A percentile compares a stretch with the other conserved stretches of the same genome.
These are phyloP conservation scores for Momotus momota DNA, from an alignment of 2,797 vertebrate species.

Conservation along the genomic window DNA sequence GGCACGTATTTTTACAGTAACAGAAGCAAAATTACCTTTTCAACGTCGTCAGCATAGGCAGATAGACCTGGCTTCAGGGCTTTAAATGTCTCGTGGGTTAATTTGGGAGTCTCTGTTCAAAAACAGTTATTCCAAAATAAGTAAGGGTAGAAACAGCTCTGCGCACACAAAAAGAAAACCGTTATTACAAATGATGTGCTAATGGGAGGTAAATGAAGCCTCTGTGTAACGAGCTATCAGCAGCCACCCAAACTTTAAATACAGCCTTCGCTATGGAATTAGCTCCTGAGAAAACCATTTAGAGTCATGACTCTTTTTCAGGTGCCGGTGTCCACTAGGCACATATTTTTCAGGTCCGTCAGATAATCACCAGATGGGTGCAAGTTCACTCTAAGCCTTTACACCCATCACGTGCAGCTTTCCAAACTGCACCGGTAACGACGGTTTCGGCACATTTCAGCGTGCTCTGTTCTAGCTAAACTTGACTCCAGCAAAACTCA, in stretches of 20 bases:
- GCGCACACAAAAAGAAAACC: slow-evolving; percentile 51
- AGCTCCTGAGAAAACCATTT: neutral
- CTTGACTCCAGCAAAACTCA: neutral
- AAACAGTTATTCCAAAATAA: slow-evolving; percentile 38
- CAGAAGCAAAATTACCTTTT: slow-evolving; percentile 82
- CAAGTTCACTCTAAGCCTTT: neutral
- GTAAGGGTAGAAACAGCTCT: neutral
- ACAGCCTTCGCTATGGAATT: neutral
- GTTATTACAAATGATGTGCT: neutral
- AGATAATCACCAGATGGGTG: neutral
- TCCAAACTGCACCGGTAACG: neutral
- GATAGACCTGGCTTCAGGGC: slow-evolving; percentile 94
- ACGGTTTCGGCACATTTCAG: neutral
- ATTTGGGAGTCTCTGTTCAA: slow-evolving; percentile 83
- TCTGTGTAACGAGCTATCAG: neutral
- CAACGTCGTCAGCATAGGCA: slow-evolving; percentile 89
- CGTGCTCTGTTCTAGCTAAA: neutral
- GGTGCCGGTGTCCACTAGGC: neutral
- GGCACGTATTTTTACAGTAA: neutral
- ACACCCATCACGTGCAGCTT: neutral
- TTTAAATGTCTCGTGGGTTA: slow-evolving; percentile 89
- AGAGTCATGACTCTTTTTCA: neutral
- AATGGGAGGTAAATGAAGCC: neutral
- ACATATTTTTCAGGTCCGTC: neutral
- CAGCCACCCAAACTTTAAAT: neutral